These are phyloP conservation scores for Cancer borealis DNA, from an alignment of 2,888 invertebrate genomes.

Conservation along the genomic window DNA sequence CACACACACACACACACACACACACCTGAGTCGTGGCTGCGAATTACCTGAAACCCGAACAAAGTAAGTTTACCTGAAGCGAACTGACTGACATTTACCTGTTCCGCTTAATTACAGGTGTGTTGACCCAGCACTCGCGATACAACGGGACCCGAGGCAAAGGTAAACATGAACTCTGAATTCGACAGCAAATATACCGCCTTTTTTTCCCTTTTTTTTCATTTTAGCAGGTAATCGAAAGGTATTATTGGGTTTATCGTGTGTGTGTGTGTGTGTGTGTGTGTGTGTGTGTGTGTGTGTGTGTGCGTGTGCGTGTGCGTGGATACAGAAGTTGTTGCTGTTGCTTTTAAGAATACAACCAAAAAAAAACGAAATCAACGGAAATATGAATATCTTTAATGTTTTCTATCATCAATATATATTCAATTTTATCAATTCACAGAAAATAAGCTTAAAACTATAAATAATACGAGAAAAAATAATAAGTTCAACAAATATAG, in stretches of 20 bases:
- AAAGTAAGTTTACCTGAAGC: constrained; percentile 40
- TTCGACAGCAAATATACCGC: constrained; percentile 27
- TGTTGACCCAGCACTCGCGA: constrained; percentile 34
- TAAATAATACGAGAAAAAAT: too few species aligned
- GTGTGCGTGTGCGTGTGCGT: constrained; percentile 14
- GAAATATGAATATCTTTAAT: too few species aligned
- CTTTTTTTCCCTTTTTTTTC: neutral
- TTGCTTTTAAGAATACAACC: too few species aligned
- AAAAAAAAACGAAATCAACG: too few species aligned
- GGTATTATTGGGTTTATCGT: neutral
- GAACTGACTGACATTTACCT: constrained; percentile 40
- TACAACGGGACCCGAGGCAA: constrained; percentile 6
- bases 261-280: neutral
- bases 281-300: neutral
- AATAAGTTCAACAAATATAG: too few species aligned
- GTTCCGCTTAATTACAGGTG: constrained; percentile 36
- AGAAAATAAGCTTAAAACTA: too few species aligned
- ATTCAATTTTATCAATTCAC: too few species aligned
- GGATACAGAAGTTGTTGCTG: neutral
- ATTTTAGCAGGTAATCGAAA: neutral
- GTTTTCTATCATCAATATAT: too few species aligned
- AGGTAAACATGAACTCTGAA: neutral
- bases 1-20: constrained; percentile 49
- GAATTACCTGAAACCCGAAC: constrained; percentile 17
- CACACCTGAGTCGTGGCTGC: constrained; percentile 39